Conservation (phyloP, 2,797 vertebrate genomes). For the Paguma larvata region DNA sequence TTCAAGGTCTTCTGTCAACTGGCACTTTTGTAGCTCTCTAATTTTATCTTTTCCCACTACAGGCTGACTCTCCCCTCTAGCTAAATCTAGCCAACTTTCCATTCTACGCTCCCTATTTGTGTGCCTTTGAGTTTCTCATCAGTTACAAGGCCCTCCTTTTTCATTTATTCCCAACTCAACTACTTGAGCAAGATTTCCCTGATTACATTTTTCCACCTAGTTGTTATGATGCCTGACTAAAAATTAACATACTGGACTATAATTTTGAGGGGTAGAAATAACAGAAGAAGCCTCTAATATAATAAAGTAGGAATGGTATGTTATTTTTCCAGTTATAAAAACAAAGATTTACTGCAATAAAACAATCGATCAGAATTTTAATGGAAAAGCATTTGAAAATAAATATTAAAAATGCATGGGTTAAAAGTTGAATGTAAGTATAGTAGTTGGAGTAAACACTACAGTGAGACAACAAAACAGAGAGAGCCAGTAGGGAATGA, state of each 20-base stretch:
- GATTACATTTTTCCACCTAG: conserved; percentile 13
- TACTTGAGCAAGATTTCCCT: neutral
- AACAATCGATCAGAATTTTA: neutral
- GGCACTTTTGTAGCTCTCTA: conserved; percentile 82
- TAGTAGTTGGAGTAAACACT: neutral
- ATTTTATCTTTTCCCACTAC: conserved; percentile 78
- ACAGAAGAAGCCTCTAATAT: neutral
- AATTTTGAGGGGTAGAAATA: neutral
- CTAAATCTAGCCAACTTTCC: conserved; percentile 80
- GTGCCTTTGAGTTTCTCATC: conserved; percentile 25
- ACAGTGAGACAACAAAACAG: neutral
- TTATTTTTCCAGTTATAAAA: neutral
- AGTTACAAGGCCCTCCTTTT: neutral
- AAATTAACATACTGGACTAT: neutral
- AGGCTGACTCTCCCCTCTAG: conserved; percentile 68
- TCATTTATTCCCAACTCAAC: neutral
- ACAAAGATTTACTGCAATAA: neutral
- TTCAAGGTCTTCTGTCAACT: conserved; percentile 84
- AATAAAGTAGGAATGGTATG: neutral
- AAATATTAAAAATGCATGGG: neutral
- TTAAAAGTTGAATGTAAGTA: neutral
- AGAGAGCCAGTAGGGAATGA: neutral
- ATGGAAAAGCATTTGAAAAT: neutral
- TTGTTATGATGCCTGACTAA: neutral
- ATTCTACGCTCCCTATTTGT: conserved; percentile 29